Evolutionary conservation across 1,140 invertebrate genomes (phyloP).

Genomic region (Muscidifurax raptorellus): DNA sequence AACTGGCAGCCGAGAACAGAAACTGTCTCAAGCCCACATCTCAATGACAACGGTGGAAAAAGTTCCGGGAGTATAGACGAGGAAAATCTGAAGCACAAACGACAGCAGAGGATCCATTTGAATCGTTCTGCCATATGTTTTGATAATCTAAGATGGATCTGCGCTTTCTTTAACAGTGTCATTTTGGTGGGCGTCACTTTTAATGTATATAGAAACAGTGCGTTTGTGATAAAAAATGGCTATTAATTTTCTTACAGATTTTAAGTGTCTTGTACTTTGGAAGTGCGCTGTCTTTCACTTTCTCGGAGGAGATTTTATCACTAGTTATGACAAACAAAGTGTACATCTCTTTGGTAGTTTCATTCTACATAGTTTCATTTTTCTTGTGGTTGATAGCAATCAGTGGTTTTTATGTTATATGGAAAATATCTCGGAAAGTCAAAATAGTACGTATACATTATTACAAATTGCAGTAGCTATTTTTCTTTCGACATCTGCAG

Average conservation of each 20-base stretch:
- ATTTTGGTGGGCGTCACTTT: constrained; percentile 30
- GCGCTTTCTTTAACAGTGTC: constrained; percentile 16
- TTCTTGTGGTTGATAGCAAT: background rate
- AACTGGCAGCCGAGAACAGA: constrained; percentile 25
- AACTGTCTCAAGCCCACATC: constrained; percentile 20
- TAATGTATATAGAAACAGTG: background rate
- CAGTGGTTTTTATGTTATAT: constrained; percentile 26
- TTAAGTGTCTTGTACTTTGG: constrained; percentile 31
- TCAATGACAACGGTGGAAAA: background rate
- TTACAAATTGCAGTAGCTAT: background rate
- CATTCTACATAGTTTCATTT: constrained; percentile 26
- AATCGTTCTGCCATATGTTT: constrained; percentile 25
- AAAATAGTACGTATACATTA: constrained; percentile 19
- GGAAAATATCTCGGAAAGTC: background rate
- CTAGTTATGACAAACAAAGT: constrained; percentile 2
- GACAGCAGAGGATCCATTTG: background rate
- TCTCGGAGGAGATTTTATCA: constrained; percentile 9
- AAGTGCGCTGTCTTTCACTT: constrained; percentile 24
- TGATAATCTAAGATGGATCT: constrained; percentile 36
- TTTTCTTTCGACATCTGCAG: background rate
- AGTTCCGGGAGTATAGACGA: background rate
- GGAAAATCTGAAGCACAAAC: background rate
- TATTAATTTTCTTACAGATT: constrained; percentile 14
- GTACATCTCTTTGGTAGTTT: background rate
- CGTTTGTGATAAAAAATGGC: background rate